phyloP scores from a whole-genome alignment of 1,140 invertebrate genomes.

The Drosophila kikkawai region DNA sequence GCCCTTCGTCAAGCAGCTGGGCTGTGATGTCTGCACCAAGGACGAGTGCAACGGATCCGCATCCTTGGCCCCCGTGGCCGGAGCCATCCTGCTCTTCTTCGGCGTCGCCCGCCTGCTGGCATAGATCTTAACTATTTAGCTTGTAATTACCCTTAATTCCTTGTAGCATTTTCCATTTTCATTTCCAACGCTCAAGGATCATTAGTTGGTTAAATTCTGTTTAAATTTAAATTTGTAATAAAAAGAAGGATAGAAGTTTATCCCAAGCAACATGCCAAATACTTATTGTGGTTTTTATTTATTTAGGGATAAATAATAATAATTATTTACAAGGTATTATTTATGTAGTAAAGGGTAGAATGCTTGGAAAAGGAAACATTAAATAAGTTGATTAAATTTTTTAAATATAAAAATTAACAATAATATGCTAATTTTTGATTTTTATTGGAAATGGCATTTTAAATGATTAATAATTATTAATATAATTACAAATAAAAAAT shows the following conservation, averaged over 20 bases:
- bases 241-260: slow-evolving; percentile 19
- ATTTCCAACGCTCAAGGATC: slow-evolving; percentile 10
- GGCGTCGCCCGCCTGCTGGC: slow-evolving; percentile 71
- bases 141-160: slow-evolving; percentile 24
- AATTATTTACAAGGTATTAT: not conserved
- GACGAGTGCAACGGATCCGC: slow-evolving; percentile 75
- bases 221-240: slow-evolving; percentile 41
- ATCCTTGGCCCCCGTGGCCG: slow-evolving; percentile 61
- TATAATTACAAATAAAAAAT: too few species aligned
- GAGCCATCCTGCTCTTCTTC: slow-evolving; percentile 69
- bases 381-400: not conserved
- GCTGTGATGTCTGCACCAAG: slow-evolving; percentile 78
- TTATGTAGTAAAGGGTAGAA: too few species aligned
- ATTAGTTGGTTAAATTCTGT: slow-evolving; percentile 17
- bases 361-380: not conserved
- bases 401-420: too few species aligned
- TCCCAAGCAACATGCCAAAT: slow-evolving; percentile 34
- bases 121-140: slow-evolving; percentile 52
- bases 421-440: too few species aligned
- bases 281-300: not conserved
- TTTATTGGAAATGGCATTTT: too few species aligned
- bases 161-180: slow-evolving; percentile 15
- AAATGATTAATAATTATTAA: too few species aligned
- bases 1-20: slow-evolving; percentile 72
- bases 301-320: not conserved